phyloP scores from a whole-genome alignment of 2,888 invertebrate genomes.

The Drosophila atroscutellata region DNA sequence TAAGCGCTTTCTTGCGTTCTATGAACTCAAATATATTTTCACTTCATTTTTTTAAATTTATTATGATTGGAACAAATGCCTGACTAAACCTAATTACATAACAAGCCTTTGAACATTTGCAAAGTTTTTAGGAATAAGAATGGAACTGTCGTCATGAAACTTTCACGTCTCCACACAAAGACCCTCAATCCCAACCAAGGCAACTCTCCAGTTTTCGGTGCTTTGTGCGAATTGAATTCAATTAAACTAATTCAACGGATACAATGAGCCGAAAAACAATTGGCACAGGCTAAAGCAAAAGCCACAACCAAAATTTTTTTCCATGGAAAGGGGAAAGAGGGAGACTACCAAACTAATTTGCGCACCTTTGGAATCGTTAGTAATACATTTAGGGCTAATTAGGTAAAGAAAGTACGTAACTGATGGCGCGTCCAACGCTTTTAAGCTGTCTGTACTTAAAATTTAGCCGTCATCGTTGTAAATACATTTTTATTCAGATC shows the following conservation, averaged over 20 bases:
- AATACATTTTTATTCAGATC: constrained; percentile 24
- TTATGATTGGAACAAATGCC: background rate
- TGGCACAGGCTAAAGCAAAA: constrained; percentile 1
- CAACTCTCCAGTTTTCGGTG: background rate
- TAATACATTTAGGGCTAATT: constrained; percentile 53
- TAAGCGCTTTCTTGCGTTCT: background rate
- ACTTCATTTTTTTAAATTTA: background rate
- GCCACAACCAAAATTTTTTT: background rate
- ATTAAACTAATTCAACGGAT: constrained; percentile 20
- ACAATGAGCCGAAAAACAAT: constrained; percentile 22
- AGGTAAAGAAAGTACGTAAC: constrained; percentile 46
- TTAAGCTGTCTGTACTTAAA: constrained; percentile 3
- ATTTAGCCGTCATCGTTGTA: background rate
- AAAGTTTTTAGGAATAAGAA: constrained; percentile 13
- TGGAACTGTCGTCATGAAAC: background rate
- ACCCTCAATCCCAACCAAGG: background rate
- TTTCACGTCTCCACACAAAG: background rate
- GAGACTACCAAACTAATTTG: constrained; percentile 47
- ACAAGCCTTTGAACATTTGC: constrained; percentile 31
- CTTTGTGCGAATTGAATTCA: constrained; percentile 15
- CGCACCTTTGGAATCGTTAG: constrained; percentile 47
- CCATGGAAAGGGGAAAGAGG: constrained; percentile 10
- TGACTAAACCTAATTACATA: constrained; percentile 56
- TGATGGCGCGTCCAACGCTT: constrained; percentile 6
- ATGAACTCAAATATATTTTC: background rate